Evolutionary conservation across 2,113 vertebrate genomes (phyloP).

Genomic region (Nasalis larvatus): DNA sequence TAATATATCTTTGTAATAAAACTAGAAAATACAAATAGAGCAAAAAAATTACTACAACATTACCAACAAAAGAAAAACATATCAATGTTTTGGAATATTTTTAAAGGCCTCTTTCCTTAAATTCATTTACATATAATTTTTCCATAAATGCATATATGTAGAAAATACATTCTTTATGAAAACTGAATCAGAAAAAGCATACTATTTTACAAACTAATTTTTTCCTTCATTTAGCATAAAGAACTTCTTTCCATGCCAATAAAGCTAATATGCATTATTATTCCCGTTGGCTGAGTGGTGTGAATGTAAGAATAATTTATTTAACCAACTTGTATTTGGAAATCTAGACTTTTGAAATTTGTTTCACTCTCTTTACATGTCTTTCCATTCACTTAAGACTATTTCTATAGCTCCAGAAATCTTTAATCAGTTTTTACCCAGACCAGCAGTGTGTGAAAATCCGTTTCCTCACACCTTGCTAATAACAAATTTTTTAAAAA

Average conservation of each 20-base stretch:
- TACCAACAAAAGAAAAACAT: not conserved
- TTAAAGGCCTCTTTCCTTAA: not conserved
- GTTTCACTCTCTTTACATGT: not conserved
- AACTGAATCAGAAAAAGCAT: not conserved
- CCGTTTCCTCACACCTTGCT: not conserved
- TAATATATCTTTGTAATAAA: not conserved
- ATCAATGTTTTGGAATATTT: not conserved
- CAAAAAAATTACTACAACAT: not conserved
- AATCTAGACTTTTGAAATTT: not conserved
- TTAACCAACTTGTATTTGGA: not conserved
- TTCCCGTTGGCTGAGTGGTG: not conserved
- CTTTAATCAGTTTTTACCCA: constrained; percentile 15
- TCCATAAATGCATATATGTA: not conserved
- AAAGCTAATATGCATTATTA: not conserved
- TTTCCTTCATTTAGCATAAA: not conserved
- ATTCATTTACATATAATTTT: not conserved
- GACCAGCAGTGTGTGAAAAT: not conserved
- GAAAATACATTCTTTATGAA: constrained; percentile 1
- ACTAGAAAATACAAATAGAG: not conserved
- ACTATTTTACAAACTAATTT: not conserved
- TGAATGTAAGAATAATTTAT: not conserved
- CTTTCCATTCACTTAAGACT: not conserved
- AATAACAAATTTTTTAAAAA: not conserved
- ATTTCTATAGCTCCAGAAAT: not conserved
- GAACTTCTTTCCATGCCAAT: not conserved